Evolutionary conservation across 2,113 vertebrate genomes (phyloP).

Genomic region (Rhabdornis inornatus): DNA sequence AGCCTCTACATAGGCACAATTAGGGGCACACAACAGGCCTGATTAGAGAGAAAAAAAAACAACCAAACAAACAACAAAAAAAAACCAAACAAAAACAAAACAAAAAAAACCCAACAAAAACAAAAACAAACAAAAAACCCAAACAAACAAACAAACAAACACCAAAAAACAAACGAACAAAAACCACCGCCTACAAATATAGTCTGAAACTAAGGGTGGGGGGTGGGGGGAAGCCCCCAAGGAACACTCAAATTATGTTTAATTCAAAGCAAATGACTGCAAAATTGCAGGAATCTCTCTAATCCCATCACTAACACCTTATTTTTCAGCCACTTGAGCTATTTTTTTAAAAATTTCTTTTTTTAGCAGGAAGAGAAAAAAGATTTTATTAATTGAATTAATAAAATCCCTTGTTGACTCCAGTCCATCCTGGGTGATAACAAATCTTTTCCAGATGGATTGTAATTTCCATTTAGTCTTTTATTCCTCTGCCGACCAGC

Average conservation of each 20-base stretch:
- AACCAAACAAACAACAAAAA: too few species aligned
- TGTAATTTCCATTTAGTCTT: constrained; percentile 32
- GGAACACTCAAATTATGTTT: background rate
- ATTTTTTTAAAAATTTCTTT: background rate
- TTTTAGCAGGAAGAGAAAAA: background rate
- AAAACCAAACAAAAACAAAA: too few species aligned
- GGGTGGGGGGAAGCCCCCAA: background rate
- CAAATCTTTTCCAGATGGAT: constrained; percentile 38
- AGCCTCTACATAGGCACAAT: background rate
- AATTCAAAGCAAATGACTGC: background rate
- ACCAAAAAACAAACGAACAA: too few species aligned
- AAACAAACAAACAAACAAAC: too few species aligned
- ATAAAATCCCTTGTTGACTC: constrained; percentile 45
- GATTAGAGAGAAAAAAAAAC: background rate
- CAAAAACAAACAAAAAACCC: too few species aligned
- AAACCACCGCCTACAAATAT: background rate
- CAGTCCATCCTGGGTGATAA: constrained; percentile 28
- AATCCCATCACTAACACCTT: constrained; percentile 4
- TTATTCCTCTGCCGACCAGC: background rate
- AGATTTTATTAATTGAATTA: constrained; percentile 59
- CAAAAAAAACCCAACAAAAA: too few species aligned
- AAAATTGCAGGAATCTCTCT: constrained; percentile 22
- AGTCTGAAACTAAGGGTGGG: background rate
- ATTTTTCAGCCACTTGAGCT: constrained; percentile 11
- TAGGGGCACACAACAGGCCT: background rate